Base-by-base conservation (phyloP, 2,888 invertebrate genomes). In the Hirtodrosophila cameraria region DNA sequence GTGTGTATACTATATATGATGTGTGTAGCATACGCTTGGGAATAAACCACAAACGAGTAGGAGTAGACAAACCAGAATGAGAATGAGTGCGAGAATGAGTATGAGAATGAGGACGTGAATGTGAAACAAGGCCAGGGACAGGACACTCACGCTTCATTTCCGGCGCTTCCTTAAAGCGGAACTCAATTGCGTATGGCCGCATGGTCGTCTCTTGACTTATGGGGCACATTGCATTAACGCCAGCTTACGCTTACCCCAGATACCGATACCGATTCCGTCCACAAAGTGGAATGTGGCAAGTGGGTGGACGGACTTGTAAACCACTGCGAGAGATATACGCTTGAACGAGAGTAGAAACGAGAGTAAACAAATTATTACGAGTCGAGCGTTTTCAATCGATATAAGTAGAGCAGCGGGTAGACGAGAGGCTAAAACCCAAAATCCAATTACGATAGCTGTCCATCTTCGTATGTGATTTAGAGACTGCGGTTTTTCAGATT, bases 141-240 rank as follows among this genome's bases (percentile, higher is more conserved):
- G 55, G 67, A 75, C 60, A 64, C 59, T 60, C 60, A 61, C 55
- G 71, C 72, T 73, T 75, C 70, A 75, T 76, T 79, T 76, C 75
- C 79, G 74, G 71, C 52, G 59, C 59, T 60, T 55, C 45, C 68
- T 65, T 66, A 70, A 71, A 66, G 50, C 75, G 78, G 78, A 80
- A 75, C 71, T 62, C 33, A 54, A 70, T 53, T 65, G 60, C 60
- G 64, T 58, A 70, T 58, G 54, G 38, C 60, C 65, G 41, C 67
- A 64, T 66, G 62, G 54, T 38, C 50, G 61, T 33, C 62, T 49
- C 61, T 64, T 65, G 59, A 70, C 67, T 62, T 57, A 67, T 53
- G 58, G 58, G 45, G 31, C 49, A 36, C 49, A 53, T 36, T 42
- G 70, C 55, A 68, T 63, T 53, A 66, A 55, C 30, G 49, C 52